Evolutionary conservation across 2,797 vertebrate genomes (phyloP).

Genomic region (Ambastaia sidthimunki): DNA sequence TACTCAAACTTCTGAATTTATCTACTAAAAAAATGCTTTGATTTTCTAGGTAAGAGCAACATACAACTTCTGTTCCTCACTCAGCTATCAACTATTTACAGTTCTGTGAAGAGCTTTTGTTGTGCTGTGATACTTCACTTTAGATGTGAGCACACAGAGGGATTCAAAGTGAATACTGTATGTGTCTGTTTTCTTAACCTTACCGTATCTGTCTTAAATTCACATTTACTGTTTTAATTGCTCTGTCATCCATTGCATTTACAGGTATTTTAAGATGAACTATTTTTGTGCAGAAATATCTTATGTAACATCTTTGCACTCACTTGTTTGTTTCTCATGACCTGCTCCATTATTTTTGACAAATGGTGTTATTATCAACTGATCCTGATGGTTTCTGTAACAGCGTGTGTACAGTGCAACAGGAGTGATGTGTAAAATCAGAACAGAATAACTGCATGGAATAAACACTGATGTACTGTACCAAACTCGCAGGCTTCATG

Average conservation of each 20-base stretch:
- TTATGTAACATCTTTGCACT: constrained; percentile 71
- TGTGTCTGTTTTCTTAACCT: constrained; percentile 19
- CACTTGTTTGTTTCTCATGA: constrained; percentile 70
- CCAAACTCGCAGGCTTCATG: constrained; percentile 50
- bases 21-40: no score
- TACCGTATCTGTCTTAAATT: constrained; percentile 54
- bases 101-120: no score
- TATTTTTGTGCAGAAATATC: constrained; percentile 62
- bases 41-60: no score
- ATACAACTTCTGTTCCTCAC: no score
- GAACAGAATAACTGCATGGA: constrained; percentile 92
- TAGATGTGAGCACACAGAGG: not conserved
- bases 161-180: not conserved
- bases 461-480: constrained; percentile 96
- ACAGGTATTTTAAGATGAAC: constrained; percentile 54
- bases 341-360: constrained; percentile 54
- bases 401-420: constrained; percentile 85
- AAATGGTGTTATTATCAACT: constrained; percentile 82
- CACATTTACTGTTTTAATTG: constrained; percentile 42
- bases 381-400: constrained; percentile 82
- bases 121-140: constrained; percentile 8
- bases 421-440: constrained; percentile 86
- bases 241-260: constrained; percentile 56
- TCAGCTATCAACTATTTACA: no score
- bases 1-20: no score